Evolutionary conservation across 1,140 invertebrate species (phyloP).

Genomic region (Magallana angulata): DNA sequence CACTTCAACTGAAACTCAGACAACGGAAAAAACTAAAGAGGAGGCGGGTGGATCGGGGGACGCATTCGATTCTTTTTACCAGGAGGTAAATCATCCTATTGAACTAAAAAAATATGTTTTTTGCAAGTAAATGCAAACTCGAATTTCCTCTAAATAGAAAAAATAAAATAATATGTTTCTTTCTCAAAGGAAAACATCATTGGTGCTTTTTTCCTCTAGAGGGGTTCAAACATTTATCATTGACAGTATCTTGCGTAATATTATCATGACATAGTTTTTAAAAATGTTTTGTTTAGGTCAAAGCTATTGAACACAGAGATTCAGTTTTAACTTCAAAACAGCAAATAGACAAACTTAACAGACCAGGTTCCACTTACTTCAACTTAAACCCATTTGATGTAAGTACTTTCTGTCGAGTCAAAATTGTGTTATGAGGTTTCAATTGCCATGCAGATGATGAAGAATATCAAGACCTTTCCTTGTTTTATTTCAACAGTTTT

Average conservation of each 20-base stretch:
- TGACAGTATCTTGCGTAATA: no score
- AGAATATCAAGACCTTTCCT: no score
- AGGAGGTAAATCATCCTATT: not conserved
- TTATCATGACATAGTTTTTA: no score
- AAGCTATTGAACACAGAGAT: constrained; percentile 92
- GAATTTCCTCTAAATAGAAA: not conserved
- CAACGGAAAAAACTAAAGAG: not conserved
- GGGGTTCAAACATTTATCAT: no score
- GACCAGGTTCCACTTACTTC: constrained; percentile 79
- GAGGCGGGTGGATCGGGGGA: not conserved
- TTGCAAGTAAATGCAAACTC: not conserved
- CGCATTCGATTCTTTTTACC: constrained; percentile 10
- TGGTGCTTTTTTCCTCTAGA: not conserved
- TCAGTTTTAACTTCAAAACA: constrained; percentile 78
- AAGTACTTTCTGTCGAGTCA: constrained; percentile 22
- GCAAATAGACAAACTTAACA: constrained; percentile 77
- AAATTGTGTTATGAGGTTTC: no score
- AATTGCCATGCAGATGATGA: no score
- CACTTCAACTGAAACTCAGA: constrained; percentile 17
- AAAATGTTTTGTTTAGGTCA: constrained; percentile 84
- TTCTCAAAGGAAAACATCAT: not conserved
- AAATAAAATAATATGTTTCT: not conserved
- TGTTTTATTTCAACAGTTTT: no score
- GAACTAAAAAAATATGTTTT: not conserved
- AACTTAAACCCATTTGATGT: constrained; percentile 80